Percentiles rank a stretch among this genome's conserved stretches.
phyloP scores from a whole-genome alignment of 2,888 invertebrate genomes.

The Slavum lentiscoides region DNA sequence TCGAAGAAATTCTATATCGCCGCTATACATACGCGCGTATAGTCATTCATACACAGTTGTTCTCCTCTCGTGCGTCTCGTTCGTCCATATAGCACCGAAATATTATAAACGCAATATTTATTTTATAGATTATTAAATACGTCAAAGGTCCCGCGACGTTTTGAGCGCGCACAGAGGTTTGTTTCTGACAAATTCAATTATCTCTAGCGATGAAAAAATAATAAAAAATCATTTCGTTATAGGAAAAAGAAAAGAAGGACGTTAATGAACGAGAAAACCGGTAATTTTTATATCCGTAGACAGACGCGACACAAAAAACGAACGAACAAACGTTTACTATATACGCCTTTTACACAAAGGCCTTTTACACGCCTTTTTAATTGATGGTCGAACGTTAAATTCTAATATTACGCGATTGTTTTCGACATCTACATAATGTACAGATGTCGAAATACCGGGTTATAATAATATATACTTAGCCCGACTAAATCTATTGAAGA shows the following conservation, averaged over 20 bases:
- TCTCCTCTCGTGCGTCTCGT: too few relatives aligned
- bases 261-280: slow-evolving; percentile 16
- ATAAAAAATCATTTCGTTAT: not conserved
- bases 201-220: slow-evolving; percentile 1
- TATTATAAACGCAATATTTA: too few relatives aligned
- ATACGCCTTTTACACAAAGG: not conserved
- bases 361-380: slow-evolving; percentile 36
- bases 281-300: slow-evolving; percentile 9
- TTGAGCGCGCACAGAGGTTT: not conserved
- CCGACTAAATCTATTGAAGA: not conserved
- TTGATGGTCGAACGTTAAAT: not conserved
- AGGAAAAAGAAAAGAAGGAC: slow-evolving; percentile 4
- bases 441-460: too few relatives aligned
- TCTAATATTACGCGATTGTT: slow-evolving; percentile 45
- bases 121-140: not conserved
- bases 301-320: not conserved
- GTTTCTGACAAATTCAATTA: slow-evolving; percentile 4
- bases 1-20: slow-evolving; percentile 15
- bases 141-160: slow-evolving; percentile 26
- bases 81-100: too few relatives aligned
- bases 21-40: too few relatives aligned
- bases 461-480: too few relatives aligned
- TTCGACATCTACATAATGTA: too few relatives aligned
- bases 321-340: not conserved
- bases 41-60: not conserved